Base-by-base conservation (phyloP, 2,888 invertebrate genomes). In the Apoda limacodes region DNA sequence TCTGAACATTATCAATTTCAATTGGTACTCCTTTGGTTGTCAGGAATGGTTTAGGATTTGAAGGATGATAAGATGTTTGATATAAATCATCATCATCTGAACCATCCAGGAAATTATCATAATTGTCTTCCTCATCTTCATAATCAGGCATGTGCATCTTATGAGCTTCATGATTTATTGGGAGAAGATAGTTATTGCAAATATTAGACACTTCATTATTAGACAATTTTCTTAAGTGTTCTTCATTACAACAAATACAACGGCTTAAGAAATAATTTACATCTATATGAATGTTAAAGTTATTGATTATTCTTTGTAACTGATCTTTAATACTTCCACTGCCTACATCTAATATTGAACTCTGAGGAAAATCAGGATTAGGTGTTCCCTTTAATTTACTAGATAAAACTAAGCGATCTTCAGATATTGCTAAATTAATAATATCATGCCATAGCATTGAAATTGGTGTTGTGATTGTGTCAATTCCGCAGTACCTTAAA, bases 251-350 rank as follows among this genome's bases (percentile, higher is more conserved):
- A 62, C 87, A 86, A 64, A 87, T 84, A 64, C 93, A 93, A 45
- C 89, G 80, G 48, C 84, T 88, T 49, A 90, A 87, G 38, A 92
- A 82, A 62, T 92, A 84, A 37, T 76, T 78, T 53, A 83, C 78
- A 15, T 76, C 82, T 26, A 92, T 76, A 23, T 60, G 56, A 33
- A 93, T 76, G 53, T 87, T 85, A 56, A 87, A 92, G 55, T 84
- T 81, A 28, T 67, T 67, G 19, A 92, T 59, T 28, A 92, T 85
- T 60, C 88, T 86, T 34, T 80, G 63, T 15, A 90, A 60, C 56
- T 92, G 92, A 27, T 87, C 84, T 32, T 83, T 81, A 6, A 82
- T 50, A 34, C 69, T 65, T 17, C 82, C 80, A 30, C 81, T 68
- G 7, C 68, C 56, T 23, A 92, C 82, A 59, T 82, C 80, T 49